Evolutionary conservation across 2,113 vertebrate species (phyloP), one percentile per base, ranked within the genome.

Genomic region (Meriones unguiculatus): DNA sequence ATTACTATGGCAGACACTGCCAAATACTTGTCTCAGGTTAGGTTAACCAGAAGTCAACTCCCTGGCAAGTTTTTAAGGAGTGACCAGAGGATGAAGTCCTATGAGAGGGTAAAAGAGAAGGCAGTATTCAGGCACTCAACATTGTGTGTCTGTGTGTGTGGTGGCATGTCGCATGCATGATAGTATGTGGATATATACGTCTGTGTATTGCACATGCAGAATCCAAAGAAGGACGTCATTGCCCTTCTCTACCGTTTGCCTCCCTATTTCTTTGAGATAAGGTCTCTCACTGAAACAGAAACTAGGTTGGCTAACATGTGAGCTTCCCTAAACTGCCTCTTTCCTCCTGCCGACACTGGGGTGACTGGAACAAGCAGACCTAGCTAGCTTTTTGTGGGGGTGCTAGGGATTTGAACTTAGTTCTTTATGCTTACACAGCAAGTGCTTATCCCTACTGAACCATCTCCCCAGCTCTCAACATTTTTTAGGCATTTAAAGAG

Each of bases 401-500:
- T 70, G 18, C 65, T 70, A 50, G 85, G 46, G 32, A 70, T 87
- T 69, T 2, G 3, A 69, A 52, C 64, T 69, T 2, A 24, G 84
- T 18, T 52, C 65, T 11, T 50, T 32, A n/a, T 22, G 46, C 18
- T 22, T 87, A 67, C 41, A 69, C 62, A 65, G 17, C 38, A 67
- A 32, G n/a, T 18, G 41, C 10, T 50, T 5, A 67, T 69, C 46
- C 22, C 65, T 32, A 35, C 65, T n/a, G 32, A 70, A 7, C 65
- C 65, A 57, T 57, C 50, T 57, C 50, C 67, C 32, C 32, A 72
- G 20, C 38, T 22, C 35, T 57, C 20, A 54, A n/a, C 2, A 87
- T 30, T 76, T 52, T 62, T 77, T 77, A 77, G 75, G 41, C 86
- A 41, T 67, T 93, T 93, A 96, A 89, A 84, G 62, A 35, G 20